Base-by-base conservation (phyloP, 2,888 invertebrate species). In the Gortyna flavago region DNA sequence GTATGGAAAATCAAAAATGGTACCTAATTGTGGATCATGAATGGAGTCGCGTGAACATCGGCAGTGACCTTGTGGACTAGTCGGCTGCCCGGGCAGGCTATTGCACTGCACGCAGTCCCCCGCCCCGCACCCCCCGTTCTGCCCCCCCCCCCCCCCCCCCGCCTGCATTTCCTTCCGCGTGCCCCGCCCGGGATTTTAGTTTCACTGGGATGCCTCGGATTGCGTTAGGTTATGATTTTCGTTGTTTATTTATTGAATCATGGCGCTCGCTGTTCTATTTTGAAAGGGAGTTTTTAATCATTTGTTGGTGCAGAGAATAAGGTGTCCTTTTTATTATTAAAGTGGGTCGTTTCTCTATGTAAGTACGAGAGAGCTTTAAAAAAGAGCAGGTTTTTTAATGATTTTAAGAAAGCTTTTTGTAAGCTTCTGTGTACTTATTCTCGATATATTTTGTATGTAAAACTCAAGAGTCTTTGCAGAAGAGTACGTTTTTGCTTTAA, bases 11-110 rank as follows among this genome's bases (percentile, higher is more conserved):
- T 90, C 89, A 87, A 92, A 93, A 93, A 91, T 91, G 88, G 88
- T 85, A 91, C 88, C 89, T 92, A 93, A 92, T 93, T 92, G 90
- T 89, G 86, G 90, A 89, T 91, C 93, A 95, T 95, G 95, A 95
- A 95, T 95, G 95, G 89, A 91, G 91, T 90, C 92, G 92, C 93
- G 93, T 93, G 93, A 91, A 89, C 87, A 88, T 89, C 95, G 95
- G 92, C 95, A 95, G 93, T 95, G 95, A 95, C 95, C 95, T 95
- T 95, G 95, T 90, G 90, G 91, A 86, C 91, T 90, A 91, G 90
- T 90, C 92, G 90, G 87, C 92, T 90, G 91, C 89, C 85, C 87
- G 92, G 91, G 89, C 92, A 92, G 94, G 95, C 93, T 94, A 93
- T 93, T 94, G 94, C 95, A 90, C 91, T 86, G 86, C 87, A 83